Evolutionary conservation across 1,140 invertebrate species (phyloP).

Genomic region (Caenorhabditis remanei): DNA sequence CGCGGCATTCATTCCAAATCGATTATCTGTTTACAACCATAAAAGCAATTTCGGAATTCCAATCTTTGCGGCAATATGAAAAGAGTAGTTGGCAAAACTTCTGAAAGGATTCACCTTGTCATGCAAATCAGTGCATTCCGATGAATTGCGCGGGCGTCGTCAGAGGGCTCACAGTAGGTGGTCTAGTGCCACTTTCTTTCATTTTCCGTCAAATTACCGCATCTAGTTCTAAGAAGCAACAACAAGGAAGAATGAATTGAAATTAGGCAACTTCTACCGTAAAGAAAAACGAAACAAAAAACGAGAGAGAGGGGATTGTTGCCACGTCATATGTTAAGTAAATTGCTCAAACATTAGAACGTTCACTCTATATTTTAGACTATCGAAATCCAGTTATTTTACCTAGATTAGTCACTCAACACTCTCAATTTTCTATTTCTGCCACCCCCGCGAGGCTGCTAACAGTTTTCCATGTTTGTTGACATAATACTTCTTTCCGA

Average conservation of each 20-base stretch:
- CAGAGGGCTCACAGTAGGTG: slow-evolving; percentile 47
- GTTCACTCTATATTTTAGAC: not conserved
- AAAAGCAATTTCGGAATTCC: slow-evolving; percentile 33
- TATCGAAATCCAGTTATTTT: slow-evolving; percentile 39
- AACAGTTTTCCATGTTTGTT: slow-evolving; percentile 52
- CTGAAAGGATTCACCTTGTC: slow-evolving; percentile 51
- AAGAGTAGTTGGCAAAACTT: slow-evolving; percentile 52
- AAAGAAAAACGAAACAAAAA: no score
- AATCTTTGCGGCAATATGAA: slow-evolving; percentile 53
- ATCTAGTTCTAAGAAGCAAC: slow-evolving; percentile 40
- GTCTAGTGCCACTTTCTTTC: slow-evolving; percentile 47
- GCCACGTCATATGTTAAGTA: slow-evolving; percentile 34
- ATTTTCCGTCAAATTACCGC: slow-evolving; percentile 52
- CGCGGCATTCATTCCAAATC: not conserved
- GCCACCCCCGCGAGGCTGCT: slow-evolving; percentile 46
- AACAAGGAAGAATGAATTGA: not conserved
- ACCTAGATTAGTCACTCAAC: slow-evolving; percentile 40
- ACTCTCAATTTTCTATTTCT: slow-evolving; percentile 25
- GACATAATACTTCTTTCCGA: slow-evolving; percentile 49
- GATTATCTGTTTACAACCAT: slow-evolving; percentile 50
- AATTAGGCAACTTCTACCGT: slow-evolving; percentile 11
- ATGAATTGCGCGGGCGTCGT: slow-evolving; percentile 25
- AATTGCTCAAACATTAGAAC: slow-evolving; percentile 26
- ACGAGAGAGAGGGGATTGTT: not conserved
- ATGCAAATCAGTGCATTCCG: slow-evolving; percentile 50